Conservation (phyloP, 2,113 vertebrate species). For the Sturnus vulgaris region DNA sequence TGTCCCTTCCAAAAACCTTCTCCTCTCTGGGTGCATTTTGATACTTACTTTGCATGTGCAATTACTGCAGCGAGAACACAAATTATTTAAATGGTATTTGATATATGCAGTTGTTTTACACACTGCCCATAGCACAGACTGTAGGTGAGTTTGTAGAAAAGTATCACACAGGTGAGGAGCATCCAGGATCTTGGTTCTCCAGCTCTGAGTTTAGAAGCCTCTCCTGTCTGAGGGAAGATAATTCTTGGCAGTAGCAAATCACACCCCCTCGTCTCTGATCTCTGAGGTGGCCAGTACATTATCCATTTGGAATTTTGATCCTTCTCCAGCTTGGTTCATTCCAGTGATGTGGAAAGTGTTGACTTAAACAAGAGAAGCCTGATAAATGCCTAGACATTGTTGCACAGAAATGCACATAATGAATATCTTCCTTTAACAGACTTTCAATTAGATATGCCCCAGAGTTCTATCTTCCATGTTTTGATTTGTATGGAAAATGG, state of each 20-base stretch:
- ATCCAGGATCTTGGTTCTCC: background rate
- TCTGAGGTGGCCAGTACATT: background rate
- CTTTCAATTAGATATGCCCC: background rate
- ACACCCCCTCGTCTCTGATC: background rate
- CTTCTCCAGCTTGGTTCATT: background rate
- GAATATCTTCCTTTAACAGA: background rate
- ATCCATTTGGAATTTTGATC: background rate
- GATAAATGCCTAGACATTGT: background rate
- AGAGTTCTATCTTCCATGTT: background rate
- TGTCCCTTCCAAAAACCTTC: background rate
- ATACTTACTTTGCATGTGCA: background rate
- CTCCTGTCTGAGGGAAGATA: background rate
- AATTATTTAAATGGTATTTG: background rate
- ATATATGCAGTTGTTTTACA: background rate
- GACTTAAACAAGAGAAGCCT: background rate
- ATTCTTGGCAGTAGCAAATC: background rate
- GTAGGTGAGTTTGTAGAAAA: background rate
- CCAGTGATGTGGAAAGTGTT: background rate
- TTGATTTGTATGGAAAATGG: background rate
- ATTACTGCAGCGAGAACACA: background rate
- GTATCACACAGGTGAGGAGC: background rate
- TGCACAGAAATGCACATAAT: background rate
- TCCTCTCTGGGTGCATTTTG: background rate
- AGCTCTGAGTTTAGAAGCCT: background rate
- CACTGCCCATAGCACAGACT: background rate